phyloP scores from a whole-genome alignment of 2,113 vertebrate genomes.

The Oceanites oceanicus region DNA sequence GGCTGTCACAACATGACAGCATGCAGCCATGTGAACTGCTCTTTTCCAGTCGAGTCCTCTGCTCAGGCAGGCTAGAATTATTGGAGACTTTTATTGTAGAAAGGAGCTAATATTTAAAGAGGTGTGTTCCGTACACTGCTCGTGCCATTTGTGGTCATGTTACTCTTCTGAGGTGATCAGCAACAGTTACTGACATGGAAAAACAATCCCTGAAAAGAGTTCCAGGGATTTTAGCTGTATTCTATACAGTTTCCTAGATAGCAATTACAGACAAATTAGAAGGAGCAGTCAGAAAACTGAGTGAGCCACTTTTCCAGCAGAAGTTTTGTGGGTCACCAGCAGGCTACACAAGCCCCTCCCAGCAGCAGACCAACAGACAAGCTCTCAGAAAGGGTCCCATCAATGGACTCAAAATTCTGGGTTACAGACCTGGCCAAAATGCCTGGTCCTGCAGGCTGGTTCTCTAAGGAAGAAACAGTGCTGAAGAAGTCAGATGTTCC shows the following conservation, averaged over 20 bases:
- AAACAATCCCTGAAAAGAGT: not conserved
- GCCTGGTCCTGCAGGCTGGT: not conserved
- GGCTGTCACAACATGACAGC: accelerated
- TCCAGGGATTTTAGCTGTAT: not conserved
- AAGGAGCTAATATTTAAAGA: not conserved
- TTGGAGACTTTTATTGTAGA: not conserved
- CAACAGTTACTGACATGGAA: not conserved
- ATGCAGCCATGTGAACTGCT: not conserved
- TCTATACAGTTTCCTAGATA: not conserved
- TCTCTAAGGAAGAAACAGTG: not conserved
- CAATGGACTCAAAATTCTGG: not conserved
- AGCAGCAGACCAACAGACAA: not conserved
- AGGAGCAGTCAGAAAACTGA: not conserved
- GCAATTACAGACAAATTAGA: not conserved
- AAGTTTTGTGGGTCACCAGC: not conserved
- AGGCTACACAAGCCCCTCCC: not conserved
- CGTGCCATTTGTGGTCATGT: not conserved
- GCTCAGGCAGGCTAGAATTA: not conserved
- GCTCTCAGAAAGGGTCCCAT: not conserved
- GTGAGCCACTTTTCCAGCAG: not conserved
- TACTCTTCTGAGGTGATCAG: not conserved
- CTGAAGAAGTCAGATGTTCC: not conserved
- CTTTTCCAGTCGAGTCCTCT: not conserved
- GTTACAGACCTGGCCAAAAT: not conserved
- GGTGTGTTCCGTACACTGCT: accelerated